A percentile compares a stretch with the other conserved stretches of the same genome.
Evolutionary conservation across 1,140 invertebrate species (phyloP).

Genomic region (Drosophila melanogaster): DNA sequence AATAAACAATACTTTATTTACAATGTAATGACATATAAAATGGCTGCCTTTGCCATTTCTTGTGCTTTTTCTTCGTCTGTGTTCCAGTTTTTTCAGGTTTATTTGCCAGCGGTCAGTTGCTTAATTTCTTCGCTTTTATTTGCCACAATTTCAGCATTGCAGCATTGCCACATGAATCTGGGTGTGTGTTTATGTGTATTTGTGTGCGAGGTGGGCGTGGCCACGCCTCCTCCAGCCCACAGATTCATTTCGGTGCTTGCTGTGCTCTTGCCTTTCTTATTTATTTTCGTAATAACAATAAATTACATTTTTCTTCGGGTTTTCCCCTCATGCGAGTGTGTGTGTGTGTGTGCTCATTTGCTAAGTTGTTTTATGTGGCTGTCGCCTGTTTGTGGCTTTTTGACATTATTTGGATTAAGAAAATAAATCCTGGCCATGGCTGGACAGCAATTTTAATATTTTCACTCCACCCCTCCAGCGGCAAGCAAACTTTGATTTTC

Average conservation of each 20-base stretch:
- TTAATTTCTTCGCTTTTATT: slow-evolving; percentile 80
- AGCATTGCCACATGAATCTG: slow-evolving; percentile 35
- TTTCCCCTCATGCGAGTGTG: slow-evolving; percentile 30
- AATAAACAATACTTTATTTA: slow-evolving; percentile 82
- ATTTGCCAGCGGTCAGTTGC: slow-evolving; percentile 77
- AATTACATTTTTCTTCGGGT: slow-evolving; percentile 77
- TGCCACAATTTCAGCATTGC: slow-evolving; percentile 62
- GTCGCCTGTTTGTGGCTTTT: slow-evolving; percentile 81
- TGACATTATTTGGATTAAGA: slow-evolving; percentile 81
- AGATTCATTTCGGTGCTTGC: slow-evolving; percentile 24
- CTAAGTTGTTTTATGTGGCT: slow-evolving; percentile 79
- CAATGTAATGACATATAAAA: slow-evolving; percentile 81
- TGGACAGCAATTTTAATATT: slow-evolving; percentile 71
- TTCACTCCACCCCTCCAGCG: slow-evolving; percentile 8
- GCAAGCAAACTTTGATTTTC: slow-evolving; percentile 37
- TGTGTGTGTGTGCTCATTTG: slow-evolving; percentile 67
- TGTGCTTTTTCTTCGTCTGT: slow-evolving; percentile 12
- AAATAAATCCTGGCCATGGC: slow-evolving; percentile 67
- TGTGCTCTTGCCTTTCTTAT: slow-evolving; percentile 65
- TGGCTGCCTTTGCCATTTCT: slow-evolving; percentile 65
- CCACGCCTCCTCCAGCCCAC: slow-evolving; percentile 22
- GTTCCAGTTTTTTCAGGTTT: slow-evolving; percentile 41
- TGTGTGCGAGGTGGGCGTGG: slow-evolving; percentile 43
- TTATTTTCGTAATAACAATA: slow-evolving; percentile 83
- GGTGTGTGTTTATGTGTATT: not conserved